Evolutionary conservation across 2,797 vertebrate genomes (phyloP).

Genomic region (Xenopus petersii): DNA sequence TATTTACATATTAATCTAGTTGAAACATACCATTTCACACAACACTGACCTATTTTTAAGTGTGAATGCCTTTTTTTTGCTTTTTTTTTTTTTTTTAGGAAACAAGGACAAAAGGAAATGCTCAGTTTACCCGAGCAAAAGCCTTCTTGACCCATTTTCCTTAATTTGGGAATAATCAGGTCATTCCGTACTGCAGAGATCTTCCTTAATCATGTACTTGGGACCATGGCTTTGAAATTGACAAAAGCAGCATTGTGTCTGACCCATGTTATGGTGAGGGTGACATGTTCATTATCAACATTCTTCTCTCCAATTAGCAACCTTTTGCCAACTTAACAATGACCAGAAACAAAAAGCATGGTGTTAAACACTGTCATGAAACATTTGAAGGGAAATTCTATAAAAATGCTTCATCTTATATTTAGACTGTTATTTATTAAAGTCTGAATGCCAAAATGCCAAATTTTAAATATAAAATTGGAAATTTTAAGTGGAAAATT

Average conservation of each 20-base stretch:
- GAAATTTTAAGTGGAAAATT: too few species aligned
- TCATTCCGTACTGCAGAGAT: background rate
- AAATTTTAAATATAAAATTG: too few species aligned
- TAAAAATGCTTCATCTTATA: too few species aligned
- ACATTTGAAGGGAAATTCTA: too few species aligned
- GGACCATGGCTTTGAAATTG: background rate
- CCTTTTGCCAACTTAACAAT: background rate
- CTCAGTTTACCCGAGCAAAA: background rate
- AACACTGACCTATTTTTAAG: too few species aligned
- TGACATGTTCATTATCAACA: background rate
- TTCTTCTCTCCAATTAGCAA: background rate
- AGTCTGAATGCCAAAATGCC: too few species aligned
- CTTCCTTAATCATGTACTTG: conserved; percentile 2
- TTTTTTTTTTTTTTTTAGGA: background rate
- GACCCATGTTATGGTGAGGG: background rate
- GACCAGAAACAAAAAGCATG: background rate
- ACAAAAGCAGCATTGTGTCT: conserved; percentile 30
- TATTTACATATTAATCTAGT: too few species aligned
- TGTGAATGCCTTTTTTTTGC: too few species aligned
- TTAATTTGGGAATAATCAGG: conserved; percentile 16
- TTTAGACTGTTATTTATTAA: too few species aligned
- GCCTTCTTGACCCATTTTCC: conserved; percentile 20
- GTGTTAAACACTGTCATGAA: background rate
- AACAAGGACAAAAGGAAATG: background rate
- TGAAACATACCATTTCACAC: too few species aligned